Evolutionary conservation across 2,797 vertebrate species (phyloP).

Genomic region (Menidia menidia): DNA sequence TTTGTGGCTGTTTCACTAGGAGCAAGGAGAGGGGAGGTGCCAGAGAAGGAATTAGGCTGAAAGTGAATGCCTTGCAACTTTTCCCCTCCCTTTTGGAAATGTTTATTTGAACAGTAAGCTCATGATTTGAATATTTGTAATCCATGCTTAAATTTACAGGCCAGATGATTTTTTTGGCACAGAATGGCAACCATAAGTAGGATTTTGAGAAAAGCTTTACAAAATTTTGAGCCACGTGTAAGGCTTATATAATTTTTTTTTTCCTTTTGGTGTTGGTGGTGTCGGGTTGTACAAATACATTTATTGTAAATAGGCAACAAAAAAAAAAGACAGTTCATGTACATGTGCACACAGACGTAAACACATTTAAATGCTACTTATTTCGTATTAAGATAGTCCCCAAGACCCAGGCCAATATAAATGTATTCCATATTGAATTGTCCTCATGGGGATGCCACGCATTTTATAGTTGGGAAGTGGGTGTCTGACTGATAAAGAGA

Average conservation of each 20-base stretch:
- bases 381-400: conserved; percentile 45
- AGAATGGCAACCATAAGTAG: conserved; percentile 88
- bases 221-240: conserved; percentile 91
- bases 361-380: conserved; percentile 12
- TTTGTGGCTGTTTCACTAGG: conserved; percentile 77
- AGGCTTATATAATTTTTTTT: conserved; percentile 87
- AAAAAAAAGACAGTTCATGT: conserved; percentile 66
- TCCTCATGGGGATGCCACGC: conserved; percentile 90
- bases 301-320: conserved; percentile 79
- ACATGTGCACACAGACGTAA: neutral
- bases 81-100: conserved; percentile 86
- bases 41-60: conserved; percentile 86
- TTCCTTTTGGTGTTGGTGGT: conserved; percentile 5
- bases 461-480: conserved; percentile 80
- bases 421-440: conserved; percentile 83
- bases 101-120: conserved; percentile 93
- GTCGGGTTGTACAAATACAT: conserved; percentile 78
- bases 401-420: conserved; percentile 84
- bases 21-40: conserved; percentile 77
- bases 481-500: conserved; percentile 37
- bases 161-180: conserved; percentile 91
- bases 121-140: conserved; percentile 92
- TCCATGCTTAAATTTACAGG: conserved; percentile 92
- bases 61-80: conserved; percentile 90
- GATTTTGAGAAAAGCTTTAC: conserved; percentile 90